Conservation (phyloP, 2,888 invertebrate species). For the Fragum whitleyi region DNA sequence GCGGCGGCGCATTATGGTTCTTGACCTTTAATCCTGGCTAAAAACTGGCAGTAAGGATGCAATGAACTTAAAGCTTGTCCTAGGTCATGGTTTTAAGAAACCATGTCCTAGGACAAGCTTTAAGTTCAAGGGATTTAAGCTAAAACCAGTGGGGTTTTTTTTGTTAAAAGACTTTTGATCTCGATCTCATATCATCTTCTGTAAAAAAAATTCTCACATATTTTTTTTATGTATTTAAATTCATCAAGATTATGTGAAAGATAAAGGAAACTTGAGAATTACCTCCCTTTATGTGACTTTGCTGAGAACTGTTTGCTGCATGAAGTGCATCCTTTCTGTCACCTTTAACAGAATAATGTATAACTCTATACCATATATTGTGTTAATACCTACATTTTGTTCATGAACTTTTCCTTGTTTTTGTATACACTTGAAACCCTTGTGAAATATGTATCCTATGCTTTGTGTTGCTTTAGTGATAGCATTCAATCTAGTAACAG, state of each 20-base stretch:
- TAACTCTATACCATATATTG: background rate
- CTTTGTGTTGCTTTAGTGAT: background rate
- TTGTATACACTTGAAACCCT: background rate
- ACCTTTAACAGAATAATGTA: background rate
- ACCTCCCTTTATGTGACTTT: background rate
- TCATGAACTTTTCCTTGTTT: background rate
- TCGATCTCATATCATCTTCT: no score
- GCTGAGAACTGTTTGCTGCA: background rate
- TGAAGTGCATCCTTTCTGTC: background rate
- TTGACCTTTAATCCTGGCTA: background rate
- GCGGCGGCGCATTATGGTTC: slow-evolving; percentile 13
- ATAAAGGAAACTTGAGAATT: no score
- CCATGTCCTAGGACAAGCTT: no score
- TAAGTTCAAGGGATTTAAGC: no score
- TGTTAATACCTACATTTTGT: background rate
- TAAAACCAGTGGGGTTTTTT: no score
- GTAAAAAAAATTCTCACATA: no score
- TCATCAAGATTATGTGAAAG: no score
- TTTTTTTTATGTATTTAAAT: no score
- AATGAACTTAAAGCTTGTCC: background rate
- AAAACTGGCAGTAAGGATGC: background rate
- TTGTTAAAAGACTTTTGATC: no score
- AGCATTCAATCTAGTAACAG: background rate
- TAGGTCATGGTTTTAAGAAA: no score
- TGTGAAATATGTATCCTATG: background rate